Base-by-base conservation (phyloP, 2,797 vertebrate genomes). In the Clarias platycephalus region DNA sequence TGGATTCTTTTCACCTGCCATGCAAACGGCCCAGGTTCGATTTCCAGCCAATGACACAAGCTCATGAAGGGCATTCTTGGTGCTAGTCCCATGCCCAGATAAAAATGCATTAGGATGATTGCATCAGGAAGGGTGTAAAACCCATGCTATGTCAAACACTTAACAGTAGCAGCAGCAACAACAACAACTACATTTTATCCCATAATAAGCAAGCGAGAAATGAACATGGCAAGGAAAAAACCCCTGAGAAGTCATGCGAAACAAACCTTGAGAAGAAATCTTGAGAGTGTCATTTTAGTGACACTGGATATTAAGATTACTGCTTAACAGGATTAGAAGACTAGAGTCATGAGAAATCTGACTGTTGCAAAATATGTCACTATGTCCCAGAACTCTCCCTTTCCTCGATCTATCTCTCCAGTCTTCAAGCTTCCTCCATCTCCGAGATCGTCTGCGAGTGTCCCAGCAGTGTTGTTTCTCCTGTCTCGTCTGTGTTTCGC, bases 401-500 rank as follows among this genome's bases (percentile, higher is more conserved):
- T 24, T 55, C 10, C 49, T 75, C 40, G 1, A 13, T 53, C 44
- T 49, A 24, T 16, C 76, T 40, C 66, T 77, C 80, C 18, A 44
- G 26, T 18, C 18, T 44, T 26, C 31, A 70, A n/a, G 76, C 60
- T 85, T 64, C 31, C 31, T 84, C 70, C 70, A 58, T 83, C 58
- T 76, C 37, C 37, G 5, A 76, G 71, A 86, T 64, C 91, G 85
- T 80, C 64, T 86, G 76, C 60, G 77, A 72, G 60, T 80, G 79
- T 84, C 85, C 82, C 85, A 8, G 40, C 66, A 76, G 87, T 80
- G 86, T 81, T 84, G 82, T 80, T 83, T 86, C 80, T 84, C 68
- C 83, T 85, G 81, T 88, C 84, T 84, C 74, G 22, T 87, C 79
- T 86, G 77, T 88, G 84, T 87, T 85, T 87, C 76, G 26, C 72